Conservation (phyloP, 1,140 invertebrate species). For the Drosophila orosa region DNA sequence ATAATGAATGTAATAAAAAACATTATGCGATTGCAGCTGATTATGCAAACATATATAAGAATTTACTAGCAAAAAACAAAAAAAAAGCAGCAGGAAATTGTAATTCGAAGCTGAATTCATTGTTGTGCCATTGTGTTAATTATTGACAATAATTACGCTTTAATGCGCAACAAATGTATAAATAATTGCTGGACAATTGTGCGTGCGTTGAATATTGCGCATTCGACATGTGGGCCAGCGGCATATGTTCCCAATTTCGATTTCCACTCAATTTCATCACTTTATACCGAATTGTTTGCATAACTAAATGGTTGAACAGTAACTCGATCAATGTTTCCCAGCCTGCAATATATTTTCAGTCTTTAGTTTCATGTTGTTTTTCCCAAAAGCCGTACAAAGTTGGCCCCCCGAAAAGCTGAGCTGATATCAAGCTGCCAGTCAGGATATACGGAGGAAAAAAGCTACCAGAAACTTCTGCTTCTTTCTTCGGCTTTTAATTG, state of each 20-base stretch:
- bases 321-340: constrained; percentile 10
- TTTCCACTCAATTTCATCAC: constrained; percentile 19
- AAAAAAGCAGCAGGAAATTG: constrained; percentile 20
- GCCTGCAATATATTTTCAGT: constrained; percentile 2
- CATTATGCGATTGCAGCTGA: constrained; percentile 36
- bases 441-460: constrained; percentile 1
- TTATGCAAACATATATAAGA: constrained; percentile 31
- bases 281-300: constrained; percentile 7
- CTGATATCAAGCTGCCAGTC: constrained; percentile 8
- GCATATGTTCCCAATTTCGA: constrained; percentile 22
- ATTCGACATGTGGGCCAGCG: constrained; percentile 5
- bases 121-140: constrained; percentile 45
- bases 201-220: constrained; percentile 17
- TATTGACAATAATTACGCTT: constrained; percentile 59
- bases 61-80: background rate
- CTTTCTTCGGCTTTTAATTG: constrained; percentile 63
- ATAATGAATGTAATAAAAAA: constrained; percentile 36
- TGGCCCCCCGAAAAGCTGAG: background rate
- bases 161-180: constrained; percentile 54
- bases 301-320: constrained; percentile 22
- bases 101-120: constrained; percentile 47
- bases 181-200: constrained; percentile 37
- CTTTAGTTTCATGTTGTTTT: constrained; percentile 8
- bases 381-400: constrained; percentile 3
- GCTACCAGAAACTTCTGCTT: constrained; percentile 6